Conservation (phyloP, 2,113 vertebrate species). For the Pterocles gutturalis region DNA sequence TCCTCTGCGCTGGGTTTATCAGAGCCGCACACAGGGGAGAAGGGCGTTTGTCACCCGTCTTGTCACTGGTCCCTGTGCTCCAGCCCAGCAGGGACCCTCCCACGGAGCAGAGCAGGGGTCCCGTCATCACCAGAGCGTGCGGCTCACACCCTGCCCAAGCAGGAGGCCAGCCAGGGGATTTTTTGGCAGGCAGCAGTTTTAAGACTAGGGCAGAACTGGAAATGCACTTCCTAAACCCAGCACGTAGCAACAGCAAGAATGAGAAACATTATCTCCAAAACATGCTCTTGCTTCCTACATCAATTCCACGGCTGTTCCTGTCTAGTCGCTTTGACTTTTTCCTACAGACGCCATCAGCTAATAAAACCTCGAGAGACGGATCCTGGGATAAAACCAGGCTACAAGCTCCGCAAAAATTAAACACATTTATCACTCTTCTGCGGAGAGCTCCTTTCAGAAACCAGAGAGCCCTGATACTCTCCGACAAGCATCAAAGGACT, state of each 20-base stretch:
- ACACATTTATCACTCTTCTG: constrained; percentile 59
- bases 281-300: constrained; percentile 55
- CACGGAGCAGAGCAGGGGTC: not conserved
- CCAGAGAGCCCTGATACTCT: not conserved
- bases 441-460: not conserved
- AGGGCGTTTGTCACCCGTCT: not conserved
- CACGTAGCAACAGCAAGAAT: not conserved
- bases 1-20: accelerated
- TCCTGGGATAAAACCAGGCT: constrained; percentile 60
- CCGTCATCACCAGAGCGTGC: accelerated
- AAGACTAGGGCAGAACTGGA: not conserved
- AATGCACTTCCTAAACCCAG: not conserved
- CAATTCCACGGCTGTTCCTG: constrained; percentile 45
- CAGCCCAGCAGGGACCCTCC: not conserved
- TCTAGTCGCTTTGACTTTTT: constrained; percentile 63
- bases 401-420: constrained; percentile 64
- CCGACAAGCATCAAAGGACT: constrained; percentile 35
- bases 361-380: constrained; percentile 60
- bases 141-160: not conserved
- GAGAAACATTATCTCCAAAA: constrained; percentile 60
- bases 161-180: not conserved
- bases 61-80: accelerated
- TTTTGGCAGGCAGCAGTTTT: not conserved
- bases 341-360: constrained; percentile 63
- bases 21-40: accelerated